phyloP scores from a whole-genome alignment of 2,113 vertebrate genomes.

The Pristiophorus japonicus region DNA sequence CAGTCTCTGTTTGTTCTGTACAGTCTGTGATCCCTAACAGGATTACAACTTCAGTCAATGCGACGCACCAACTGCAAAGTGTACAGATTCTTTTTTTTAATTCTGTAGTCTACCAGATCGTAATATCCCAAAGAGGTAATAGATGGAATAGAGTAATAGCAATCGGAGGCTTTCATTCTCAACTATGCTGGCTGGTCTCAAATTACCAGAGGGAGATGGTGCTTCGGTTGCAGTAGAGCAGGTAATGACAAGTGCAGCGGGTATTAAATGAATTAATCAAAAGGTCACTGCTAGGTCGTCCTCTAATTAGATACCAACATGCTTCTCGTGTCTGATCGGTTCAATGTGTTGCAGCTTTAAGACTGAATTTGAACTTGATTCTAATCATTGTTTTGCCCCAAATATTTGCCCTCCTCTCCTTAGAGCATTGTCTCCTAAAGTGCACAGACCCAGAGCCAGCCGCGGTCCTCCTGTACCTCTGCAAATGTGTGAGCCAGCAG shows the following conservation, averaged over 20 bases:
- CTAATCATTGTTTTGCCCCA: neutral
- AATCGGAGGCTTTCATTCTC: neutral
- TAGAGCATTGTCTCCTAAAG: neutral
- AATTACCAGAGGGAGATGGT: neutral
- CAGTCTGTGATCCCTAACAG: neutral
- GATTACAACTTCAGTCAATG: neutral
- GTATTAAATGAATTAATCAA: neutral
- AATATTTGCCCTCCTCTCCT: neutral
- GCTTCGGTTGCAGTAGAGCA: neutral
- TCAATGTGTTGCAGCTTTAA: neutral
- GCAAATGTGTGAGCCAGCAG: neutral
- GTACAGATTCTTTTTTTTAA: neutral
- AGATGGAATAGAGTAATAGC: neutral
- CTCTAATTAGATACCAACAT: neutral
- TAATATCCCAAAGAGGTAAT: neutral
- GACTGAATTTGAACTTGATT: neutral
- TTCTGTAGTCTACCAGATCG: neutral
- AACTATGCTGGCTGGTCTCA: neutral
- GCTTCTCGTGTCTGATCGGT: neutral
- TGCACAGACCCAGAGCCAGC: neutral
- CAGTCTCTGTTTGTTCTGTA: neutral
- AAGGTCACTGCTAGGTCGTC: neutral
- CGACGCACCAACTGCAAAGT: neutral
- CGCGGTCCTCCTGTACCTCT: neutral
- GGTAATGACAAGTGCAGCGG: neutral